Conservation (phyloP, 2,113 vertebrate species). For the Phoenicopterus ruber region DNA sequence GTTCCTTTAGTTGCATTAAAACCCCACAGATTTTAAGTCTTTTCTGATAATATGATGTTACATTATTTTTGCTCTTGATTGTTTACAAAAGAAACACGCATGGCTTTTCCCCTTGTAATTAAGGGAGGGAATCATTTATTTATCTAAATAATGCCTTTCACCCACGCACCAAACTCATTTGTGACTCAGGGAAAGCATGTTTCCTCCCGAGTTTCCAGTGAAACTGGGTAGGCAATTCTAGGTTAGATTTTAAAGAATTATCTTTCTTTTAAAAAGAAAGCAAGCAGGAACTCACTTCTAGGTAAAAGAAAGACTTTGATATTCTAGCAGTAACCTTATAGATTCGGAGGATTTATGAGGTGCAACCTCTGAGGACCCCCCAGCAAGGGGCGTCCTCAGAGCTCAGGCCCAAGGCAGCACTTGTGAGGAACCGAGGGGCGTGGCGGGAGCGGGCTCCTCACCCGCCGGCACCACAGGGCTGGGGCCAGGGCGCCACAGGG, state of each 20-base stretch:
- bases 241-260: neutral
- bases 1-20: neutral
- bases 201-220: neutral
- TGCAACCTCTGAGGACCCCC: accelerated
- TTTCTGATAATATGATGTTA: neutral
- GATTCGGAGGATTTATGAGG: neutral
- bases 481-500: neutral
- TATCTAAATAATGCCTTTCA: neutral
- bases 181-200: neutral
- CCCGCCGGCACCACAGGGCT: too few relatives aligned
- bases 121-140: neutral
- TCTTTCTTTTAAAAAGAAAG: neutral
- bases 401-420: neutral
- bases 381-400: neutral
- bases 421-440: too few relatives aligned
- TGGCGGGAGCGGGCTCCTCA: accelerated
- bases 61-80: neutral
- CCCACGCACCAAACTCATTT: neutral
- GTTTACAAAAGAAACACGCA: neutral
- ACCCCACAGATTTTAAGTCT: neutral
- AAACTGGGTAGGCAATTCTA: neutral
- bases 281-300: neutral
- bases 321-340: neutral
- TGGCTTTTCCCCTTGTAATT: neutral
- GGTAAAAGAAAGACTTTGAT: neutral